These are phyloP conservation scores for Conus betulinus DNA, from an alignment of 1,140 invertebrate genomes.

Conservation along the genomic window DNA sequence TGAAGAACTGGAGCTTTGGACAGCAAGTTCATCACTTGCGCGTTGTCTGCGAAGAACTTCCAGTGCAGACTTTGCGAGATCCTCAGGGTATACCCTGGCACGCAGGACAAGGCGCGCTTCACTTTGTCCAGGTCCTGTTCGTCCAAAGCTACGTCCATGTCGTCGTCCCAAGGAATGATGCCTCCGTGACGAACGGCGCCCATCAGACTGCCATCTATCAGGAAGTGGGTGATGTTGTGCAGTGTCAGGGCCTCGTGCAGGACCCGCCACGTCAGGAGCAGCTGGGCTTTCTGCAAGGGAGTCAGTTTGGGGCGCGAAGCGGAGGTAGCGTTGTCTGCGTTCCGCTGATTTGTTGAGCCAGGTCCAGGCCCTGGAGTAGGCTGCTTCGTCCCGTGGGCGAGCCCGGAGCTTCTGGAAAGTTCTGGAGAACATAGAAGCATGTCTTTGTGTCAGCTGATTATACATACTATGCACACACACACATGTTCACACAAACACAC, in stretches of 20 bases:
- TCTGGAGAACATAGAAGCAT: background rate
- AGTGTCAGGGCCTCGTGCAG: background rate
- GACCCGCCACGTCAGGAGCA: conserved; percentile 13
- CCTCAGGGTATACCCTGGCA: conserved; percentile 5
- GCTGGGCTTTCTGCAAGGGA: background rate
- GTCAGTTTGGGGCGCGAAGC: conserved; percentile 9
- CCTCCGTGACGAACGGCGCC: conserved; percentile 26
- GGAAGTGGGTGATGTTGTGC: conserved; percentile 13
- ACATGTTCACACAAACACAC: too few species aligned
- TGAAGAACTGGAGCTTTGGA: background rate
- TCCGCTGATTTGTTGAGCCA: background rate
- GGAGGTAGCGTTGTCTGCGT: background rate
- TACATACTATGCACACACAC: too few species aligned
- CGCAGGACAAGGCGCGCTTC: conserved; percentile 28
- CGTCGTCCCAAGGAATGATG: conserved; percentile 42
- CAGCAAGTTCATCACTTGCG: background rate
- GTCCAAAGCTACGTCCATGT: conserved; percentile 36
- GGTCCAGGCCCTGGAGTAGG: background rate
- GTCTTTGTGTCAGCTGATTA: background rate
- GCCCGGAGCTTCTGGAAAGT: too few species aligned
- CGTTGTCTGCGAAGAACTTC: conserved; percentile 27
- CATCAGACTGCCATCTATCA: conserved; percentile 7
- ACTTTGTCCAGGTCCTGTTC: background rate
- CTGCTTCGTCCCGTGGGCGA: background rate
- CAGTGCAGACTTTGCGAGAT: conserved; percentile 32